Conservation (phyloP, 1,140 invertebrate genomes). For the Drosophila parvula region DNA sequence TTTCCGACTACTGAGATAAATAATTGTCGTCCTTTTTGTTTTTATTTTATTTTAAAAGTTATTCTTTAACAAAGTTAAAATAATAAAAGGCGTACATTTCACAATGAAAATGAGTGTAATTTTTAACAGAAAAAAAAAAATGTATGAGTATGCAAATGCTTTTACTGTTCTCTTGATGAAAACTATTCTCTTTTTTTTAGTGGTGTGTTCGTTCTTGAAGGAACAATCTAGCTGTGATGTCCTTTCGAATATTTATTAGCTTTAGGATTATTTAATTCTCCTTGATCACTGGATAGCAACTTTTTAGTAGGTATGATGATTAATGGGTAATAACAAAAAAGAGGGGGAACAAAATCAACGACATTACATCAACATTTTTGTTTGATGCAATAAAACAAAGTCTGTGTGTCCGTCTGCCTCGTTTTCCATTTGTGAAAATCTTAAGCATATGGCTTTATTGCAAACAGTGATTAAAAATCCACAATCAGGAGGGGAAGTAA, state of each 20-base stretch:
- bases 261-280: constrained; percentile 15
- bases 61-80: constrained; percentile 72
- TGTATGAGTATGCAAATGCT: constrained; percentile 59
- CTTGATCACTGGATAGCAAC: constrained; percentile 30
- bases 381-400: constrained; percentile 28
- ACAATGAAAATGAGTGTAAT: constrained; percentile 18
- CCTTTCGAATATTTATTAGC: constrained; percentile 10
- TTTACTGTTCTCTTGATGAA: constrained; percentile 45
- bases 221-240: constrained; percentile 37
- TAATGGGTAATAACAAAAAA: constrained; percentile 49
- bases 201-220: constrained; percentile 13
- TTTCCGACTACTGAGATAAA: constrained; percentile 57
- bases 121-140: constrained; percentile 39
- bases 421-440: constrained; percentile 14
- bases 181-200: constrained; percentile 34
- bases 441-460: constrained; percentile 13
- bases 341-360: constrained; percentile 30
- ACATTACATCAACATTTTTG: constrained; percentile 22
- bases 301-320: constrained; percentile 39
- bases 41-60: constrained; percentile 61
- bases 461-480: constrained; percentile 27
- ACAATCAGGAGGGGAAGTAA: constrained; percentile 10
- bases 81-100: constrained; percentile 61
- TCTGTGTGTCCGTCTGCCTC: constrained; percentile 11
- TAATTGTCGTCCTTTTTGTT: constrained; percentile 31